Evolutionary conservation across 2,797 vertebrate species (phyloP), one percentile per base, ranked within the genome.

Genomic region (Parotocinclus haroldoi): DNA sequence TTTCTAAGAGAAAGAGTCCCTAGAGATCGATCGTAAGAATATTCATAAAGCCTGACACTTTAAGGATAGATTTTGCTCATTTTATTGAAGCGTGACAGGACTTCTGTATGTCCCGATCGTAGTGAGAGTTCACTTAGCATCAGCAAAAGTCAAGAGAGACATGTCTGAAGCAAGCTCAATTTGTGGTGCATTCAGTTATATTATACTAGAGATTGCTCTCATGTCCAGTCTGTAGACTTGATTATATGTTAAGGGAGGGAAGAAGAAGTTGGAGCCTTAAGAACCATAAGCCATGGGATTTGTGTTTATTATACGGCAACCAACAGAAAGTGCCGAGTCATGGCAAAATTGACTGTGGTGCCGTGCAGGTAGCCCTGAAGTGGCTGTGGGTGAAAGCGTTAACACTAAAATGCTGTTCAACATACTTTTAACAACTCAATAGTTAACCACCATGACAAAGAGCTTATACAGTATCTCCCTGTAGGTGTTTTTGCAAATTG

Each of bases 401-500:
- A 27, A 69, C 42, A 56, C 67, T 71, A 3, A 58, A 27, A 27
- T 27, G 55, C 11, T 54, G 63, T 55, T 67, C 49, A 61, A 52
- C 69, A 68, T 75, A 45, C 19, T 55, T 55, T 49, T 60, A 69
- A 75, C 45, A 64, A 72, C 42, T 50, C 63, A 50, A 53, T 46
- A 64, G 56, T 65, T 54, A 37, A 64, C 70, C 56, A 27, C 19
- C 0, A 3, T 73, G 76, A 78, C 63, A 62, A 68, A 69, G 69
- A 55, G 58, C n/a, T 69, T 59, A 42, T 58, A 11, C 44, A 27
- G 11, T 45, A 4, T 66, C 39, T 55, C 36, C 11, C 50, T 54
- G 7, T 79, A 94, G 93, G 88, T 87, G 17, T 80, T 89, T 62
- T 89, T 94, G 12, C 89, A 91, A 71, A 88, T 94, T 69, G 11